These are phyloP conservation scores for Laodelphax striatellus DNA, from an alignment of 1,140 invertebrate species.

Conservation along the genomic window DNA sequence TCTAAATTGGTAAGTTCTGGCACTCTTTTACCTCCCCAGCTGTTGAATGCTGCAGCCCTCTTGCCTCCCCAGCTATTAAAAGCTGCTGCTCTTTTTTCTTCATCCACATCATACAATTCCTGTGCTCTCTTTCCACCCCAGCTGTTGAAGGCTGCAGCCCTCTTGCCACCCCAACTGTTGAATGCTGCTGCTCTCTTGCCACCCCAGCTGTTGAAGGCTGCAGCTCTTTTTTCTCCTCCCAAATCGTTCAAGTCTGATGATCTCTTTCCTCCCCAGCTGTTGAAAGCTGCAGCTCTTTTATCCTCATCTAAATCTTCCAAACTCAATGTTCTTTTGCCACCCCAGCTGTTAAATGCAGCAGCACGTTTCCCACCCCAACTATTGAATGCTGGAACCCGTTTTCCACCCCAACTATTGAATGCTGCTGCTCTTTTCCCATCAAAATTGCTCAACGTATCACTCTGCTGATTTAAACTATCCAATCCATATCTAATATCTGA, in stretches of 20 bases:
- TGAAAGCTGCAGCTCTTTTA: constrained; percentile 20
- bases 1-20: not conserved
- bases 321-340: constrained; percentile 9
- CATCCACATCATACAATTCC: not conserved
- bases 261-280: constrained; percentile 12
- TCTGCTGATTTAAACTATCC: no score
- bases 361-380: constrained; percentile 21
- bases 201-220: no score
- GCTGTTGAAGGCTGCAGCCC: not conserved
- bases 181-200: no score
- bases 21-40: constrained; percentile 20
- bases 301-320: constrained; percentile 19
- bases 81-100: not conserved
- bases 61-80: constrained; percentile 20
- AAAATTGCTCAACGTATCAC: constrained; percentile 18
- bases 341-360: constrained; percentile 21
- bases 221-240: not conserved
- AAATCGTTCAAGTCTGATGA: constrained; percentile 14
- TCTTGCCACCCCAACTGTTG: not conserved
- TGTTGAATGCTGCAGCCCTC: constrained; percentile 16
- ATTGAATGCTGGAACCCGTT: constrained; percentile 17
- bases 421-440: constrained; percentile 24
- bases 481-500: no score
- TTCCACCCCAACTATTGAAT: constrained; percentile 17
- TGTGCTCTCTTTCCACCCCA: constrained; percentile 9